Conservation (phyloP, 2,113 vertebrate genomes). For the Spea bombifrons region DNA sequence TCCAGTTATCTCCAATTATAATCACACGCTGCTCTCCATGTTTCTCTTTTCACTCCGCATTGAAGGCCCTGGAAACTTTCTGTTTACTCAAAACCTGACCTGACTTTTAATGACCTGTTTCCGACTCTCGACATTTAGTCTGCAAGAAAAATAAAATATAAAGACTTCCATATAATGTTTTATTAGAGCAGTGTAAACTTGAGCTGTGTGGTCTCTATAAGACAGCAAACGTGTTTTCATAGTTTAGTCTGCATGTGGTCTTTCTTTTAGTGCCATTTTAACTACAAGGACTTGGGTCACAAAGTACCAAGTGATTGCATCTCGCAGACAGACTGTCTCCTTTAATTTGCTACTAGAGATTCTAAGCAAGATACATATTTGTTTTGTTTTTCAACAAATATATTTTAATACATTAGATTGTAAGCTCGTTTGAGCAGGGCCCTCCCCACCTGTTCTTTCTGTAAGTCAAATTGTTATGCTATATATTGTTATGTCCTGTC, state of each 20-base stretch:
- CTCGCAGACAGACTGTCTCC: constrained; percentile 32
- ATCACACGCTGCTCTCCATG: constrained; percentile 23
- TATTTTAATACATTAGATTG: too few relatives aligned
- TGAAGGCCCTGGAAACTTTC: constrained; percentile 44
- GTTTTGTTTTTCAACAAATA: not conserved
- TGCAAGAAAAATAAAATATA: constrained; percentile 32
- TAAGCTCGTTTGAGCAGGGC: too few relatives aligned
- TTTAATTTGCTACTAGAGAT: constrained; percentile 58
- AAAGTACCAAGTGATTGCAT: constrained; percentile 61
- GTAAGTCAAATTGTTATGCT: too few relatives aligned
- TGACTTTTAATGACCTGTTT: constrained; percentile 54
- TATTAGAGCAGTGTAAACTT: constrained; percentile 58
- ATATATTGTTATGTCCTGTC: too few relatives aligned
- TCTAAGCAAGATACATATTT: constrained; percentile 34
- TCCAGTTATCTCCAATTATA: constrained; percentile 41
- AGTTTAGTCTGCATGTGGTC: constrained; percentile 67
- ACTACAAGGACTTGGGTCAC: constrained; percentile 67
- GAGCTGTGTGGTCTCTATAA: constrained; percentile 77
- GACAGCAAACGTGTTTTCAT: constrained; percentile 66
- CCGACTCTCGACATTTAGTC: constrained; percentile 51
- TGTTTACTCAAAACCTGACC: constrained; percentile 55
- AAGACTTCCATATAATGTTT: constrained; percentile 32
- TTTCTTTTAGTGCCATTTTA: constrained; percentile 69
- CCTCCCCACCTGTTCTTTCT: too few relatives aligned
- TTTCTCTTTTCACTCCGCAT: constrained; percentile 6